Evolutionary conservation across 2,797 vertebrate species (phyloP), one percentile per base, ranked within the genome.

Genomic region (Chromis chromis): DNA sequence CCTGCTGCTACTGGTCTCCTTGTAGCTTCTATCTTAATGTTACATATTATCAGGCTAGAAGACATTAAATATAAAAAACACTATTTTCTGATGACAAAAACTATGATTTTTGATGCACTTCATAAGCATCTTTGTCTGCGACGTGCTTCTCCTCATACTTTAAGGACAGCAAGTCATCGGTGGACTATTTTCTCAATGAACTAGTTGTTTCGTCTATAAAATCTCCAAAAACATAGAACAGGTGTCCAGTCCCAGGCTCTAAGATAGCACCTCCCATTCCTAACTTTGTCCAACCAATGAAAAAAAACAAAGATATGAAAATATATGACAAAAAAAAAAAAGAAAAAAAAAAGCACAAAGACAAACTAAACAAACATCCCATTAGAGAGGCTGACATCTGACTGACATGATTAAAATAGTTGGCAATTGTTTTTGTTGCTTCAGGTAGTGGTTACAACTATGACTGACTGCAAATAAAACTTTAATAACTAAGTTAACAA

Each of bases 1-100:
- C 72, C 64, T 64, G 70, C 73, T 65, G 64, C 71, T 69, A 56
- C 82, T 55, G 42, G 56, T 63, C 46, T 79, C 65, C 19, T 39
- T 17, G 48, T 44, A 36, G 50, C 53, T n/a, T 46, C 73, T 77
- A 33, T 56, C 27, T 19, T 11, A 44, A 19, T 19, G 42, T 46
- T 46, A 46, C 17, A 46, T 46, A 46, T 16, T 17, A 19, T 46
- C 42, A 46, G 6, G 17, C 6, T 46, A 17, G 4, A 46, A 46
- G 14, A 4, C n/a, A n/a, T n/a, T n/a, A n/a, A n/a, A n/a, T n/a
- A n/a, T 46, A 17, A 7, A 19, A 8, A 46, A n/a, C 40, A 4
- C 4, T 4, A 42, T 42, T 42, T 42, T n/a, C 44, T 46, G 44
- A 46, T 2, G 17, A n/a, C 16, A 46, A 46, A 46, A 19, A 17